Conservation (phyloP, 2,888 invertebrate genomes). For the Agrotis segetum region DNA sequence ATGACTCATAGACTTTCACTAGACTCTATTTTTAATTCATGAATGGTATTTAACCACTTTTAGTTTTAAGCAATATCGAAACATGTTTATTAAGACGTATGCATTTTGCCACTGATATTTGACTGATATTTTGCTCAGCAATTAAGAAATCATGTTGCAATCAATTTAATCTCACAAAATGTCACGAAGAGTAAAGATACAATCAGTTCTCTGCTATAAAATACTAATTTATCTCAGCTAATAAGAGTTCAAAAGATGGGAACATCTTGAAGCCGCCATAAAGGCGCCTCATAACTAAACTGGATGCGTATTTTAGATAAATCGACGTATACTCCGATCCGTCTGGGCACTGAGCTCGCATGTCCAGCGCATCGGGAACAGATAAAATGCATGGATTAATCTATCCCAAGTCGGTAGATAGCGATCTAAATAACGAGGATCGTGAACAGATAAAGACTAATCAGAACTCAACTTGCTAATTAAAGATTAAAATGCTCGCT, state of each 20-base stretch:
- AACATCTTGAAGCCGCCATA: conserved; percentile 33
- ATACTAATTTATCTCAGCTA: conserved; percentile 44
- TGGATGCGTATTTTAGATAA: conserved; percentile 37
- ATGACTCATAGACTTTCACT: background rate
- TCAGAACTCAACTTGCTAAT: conserved; percentile 67
- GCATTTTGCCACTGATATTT: too few relatives aligned
- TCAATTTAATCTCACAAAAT: conserved; percentile 23
- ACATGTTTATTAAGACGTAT: too few relatives aligned
- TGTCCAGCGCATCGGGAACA: conserved; percentile 44
- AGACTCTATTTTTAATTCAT: background rate
- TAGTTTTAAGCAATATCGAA: background rate
- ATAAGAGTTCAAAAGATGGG: conserved; percentile 30
- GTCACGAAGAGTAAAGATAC: conserved; percentile 33
- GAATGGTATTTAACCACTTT: background rate
- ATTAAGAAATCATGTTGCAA: conserved; percentile 14
- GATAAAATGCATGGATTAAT: conserved; percentile 64
- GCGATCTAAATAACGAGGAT: conserved; percentile 68
- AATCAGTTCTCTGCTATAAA: conserved; percentile 30
- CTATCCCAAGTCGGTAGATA: conserved; percentile 64
- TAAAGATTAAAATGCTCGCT: conserved; percentile 58
- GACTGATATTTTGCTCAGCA: background rate
- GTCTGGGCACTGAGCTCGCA: conserved; percentile 36
- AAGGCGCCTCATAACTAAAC: conserved; percentile 50
- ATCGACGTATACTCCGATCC: conserved; percentile 27
- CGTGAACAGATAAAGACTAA: conserved; percentile 68